These are phyloP conservation scores for Epirrhoe tristata DNA, from an alignment of 2,888 invertebrate genomes.

Conservation along the genomic window DNA sequence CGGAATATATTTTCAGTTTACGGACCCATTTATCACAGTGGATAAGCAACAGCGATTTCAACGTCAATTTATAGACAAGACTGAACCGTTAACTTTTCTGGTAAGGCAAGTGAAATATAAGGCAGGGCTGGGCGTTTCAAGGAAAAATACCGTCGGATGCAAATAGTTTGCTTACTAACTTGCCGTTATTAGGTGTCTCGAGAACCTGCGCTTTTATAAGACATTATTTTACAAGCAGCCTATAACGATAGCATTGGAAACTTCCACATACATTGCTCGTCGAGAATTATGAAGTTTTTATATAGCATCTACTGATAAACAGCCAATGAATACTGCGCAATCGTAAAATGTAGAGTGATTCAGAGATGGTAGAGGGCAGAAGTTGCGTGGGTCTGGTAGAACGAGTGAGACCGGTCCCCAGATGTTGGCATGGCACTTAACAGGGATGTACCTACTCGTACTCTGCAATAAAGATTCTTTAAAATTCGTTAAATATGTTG, in stretches of 20 bases:
- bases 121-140: slow-evolving; percentile 60
- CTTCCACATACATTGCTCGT: slow-evolving; percentile 43
- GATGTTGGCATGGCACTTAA: slow-evolving; percentile 65
- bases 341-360: slow-evolving; percentile 35
- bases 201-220: slow-evolving; percentile 63
- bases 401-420: slow-evolving; percentile 82
- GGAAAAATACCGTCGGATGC: slow-evolving; percentile 74
- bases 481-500: slow-evolving; percentile 26
- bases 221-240: slow-evolving; percentile 35
- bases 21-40: slow-evolving; percentile 28
- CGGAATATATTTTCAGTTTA: slow-evolving; percentile 26
- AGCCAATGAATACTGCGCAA: slow-evolving; percentile 40
- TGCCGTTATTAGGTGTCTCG: slow-evolving; percentile 65
- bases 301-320: neutral
- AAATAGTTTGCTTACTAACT: slow-evolving; percentile 73
- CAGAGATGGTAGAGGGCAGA: slow-evolving; percentile 58
- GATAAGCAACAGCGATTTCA: slow-evolving; percentile 40
- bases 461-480: slow-evolving; percentile 49
- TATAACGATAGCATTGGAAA: slow-evolving; percentile 14
- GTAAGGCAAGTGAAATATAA: slow-evolving; percentile 57
- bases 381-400: slow-evolving; percentile 77
- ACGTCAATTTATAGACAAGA: slow-evolving; percentile 46
- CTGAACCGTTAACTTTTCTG: slow-evolving; percentile 57
- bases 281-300: slow-evolving; percentile 2
- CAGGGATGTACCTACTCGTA: slow-evolving; percentile 61